A percentile compares a stretch with the other conserved stretches of the same genome.
phyloP scores from a whole-genome alignment of 37 sponge, comb jelly and placozoan genomes.

The Mnemiopsis leidyi region DNA sequence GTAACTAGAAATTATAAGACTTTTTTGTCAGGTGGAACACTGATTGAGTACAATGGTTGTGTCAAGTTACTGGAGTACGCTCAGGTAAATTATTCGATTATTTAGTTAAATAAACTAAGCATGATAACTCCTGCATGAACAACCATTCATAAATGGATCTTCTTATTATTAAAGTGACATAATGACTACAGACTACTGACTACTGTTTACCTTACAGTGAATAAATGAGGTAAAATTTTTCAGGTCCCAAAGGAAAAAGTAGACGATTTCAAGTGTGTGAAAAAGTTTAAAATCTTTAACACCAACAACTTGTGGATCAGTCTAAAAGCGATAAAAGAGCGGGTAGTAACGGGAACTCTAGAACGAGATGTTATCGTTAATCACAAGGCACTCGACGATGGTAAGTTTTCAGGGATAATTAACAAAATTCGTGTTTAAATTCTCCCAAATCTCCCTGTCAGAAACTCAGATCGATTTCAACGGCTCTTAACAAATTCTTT shows the following conservation, averaged over 20 bases:
- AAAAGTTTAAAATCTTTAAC: slow-evolving; percentile 95
- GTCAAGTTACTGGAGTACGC: slow-evolving; percentile 88
- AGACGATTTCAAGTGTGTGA: slow-evolving; percentile 93
- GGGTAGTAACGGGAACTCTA: slow-evolving; percentile 64
- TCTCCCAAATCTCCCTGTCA: too few relatives aligned
- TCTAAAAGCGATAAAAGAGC: slow-evolving; percentile 76
- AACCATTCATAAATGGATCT: too few relatives aligned
- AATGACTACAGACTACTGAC: too few relatives aligned
- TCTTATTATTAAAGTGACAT: too few relatives aligned
- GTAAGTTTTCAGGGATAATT: too few relatives aligned
- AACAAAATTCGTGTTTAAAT: too few relatives aligned
- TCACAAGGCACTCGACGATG: slow-evolving; percentile 77
- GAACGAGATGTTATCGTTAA: slow-evolving; percentile 89
- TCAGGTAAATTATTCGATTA: slow-evolving; percentile 78
- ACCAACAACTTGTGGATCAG: slow-evolving; percentile 94
- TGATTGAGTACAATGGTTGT: slow-evolving; percentile 80
- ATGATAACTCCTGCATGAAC: too few relatives aligned
- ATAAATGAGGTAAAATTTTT: not conserved
- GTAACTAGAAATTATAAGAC: too few relatives aligned
- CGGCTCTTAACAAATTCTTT: too few relatives aligned
- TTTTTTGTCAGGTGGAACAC: slow-evolving; percentile 80
- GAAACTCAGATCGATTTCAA: too few relatives aligned
- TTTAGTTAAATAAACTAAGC: too few relatives aligned
- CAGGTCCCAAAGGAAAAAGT: slow-evolving; percentile 68
- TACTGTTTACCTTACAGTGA: too few relatives aligned